Evolutionary conservation across 2,888 invertebrate genomes (phyloP).

Genomic region (Myathropa florea): DNA sequence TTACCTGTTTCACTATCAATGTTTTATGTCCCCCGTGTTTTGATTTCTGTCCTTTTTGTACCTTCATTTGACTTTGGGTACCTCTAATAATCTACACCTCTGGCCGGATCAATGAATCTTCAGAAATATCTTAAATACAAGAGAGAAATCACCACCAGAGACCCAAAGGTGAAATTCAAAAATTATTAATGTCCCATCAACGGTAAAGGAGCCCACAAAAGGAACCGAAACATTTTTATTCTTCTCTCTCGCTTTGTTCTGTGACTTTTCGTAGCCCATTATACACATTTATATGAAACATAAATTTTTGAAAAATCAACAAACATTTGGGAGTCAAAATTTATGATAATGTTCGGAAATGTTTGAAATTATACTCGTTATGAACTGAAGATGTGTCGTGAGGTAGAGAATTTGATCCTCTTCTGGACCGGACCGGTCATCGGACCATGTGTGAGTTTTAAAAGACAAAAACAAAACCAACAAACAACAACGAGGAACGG

Average conservation of each 20-base stretch:
- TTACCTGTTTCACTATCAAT: slow-evolving; percentile 67
- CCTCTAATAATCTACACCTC: slow-evolving; percentile 68
- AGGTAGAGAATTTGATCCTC: slow-evolving; percentile 59
- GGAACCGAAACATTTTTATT: slow-evolving; percentile 63
- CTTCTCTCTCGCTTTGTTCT: slow-evolving; percentile 27
- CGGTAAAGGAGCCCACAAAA: slow-evolving; percentile 66
- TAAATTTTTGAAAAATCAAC: slow-evolving; percentile 71
- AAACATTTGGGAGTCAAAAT: slow-evolving; percentile 68
- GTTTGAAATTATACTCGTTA: slow-evolving; percentile 71
- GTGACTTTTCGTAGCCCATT: slow-evolving; percentile 29
- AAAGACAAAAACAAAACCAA: slow-evolving; percentile 3
- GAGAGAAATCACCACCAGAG: slow-evolving; percentile 1
- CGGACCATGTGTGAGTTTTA: slow-evolving; percentile 48
- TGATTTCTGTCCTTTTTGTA: slow-evolving; percentile 64
- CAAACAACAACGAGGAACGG: not conserved
- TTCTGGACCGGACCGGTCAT: slow-evolving; percentile 12
- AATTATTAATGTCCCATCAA: slow-evolving; percentile 71
- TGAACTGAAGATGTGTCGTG: slow-evolving; percentile 49
- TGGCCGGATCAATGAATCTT: slow-evolving; percentile 67
- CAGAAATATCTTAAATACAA: slow-evolving; percentile 12
- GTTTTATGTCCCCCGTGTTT: slow-evolving; percentile 67
- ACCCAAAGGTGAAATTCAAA: slow-evolving; percentile 54
- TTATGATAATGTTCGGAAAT: slow-evolving; percentile 71
- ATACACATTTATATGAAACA: slow-evolving; percentile 71
- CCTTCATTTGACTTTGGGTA: slow-evolving; percentile 14